Percentiles rank a stretch among this genome's conserved stretches.
These are phyloP conservation scores for Anolis carolinensis DNA, from an alignment of 2,113 vertebrate genomes.

Conservation along the genomic window DNA sequence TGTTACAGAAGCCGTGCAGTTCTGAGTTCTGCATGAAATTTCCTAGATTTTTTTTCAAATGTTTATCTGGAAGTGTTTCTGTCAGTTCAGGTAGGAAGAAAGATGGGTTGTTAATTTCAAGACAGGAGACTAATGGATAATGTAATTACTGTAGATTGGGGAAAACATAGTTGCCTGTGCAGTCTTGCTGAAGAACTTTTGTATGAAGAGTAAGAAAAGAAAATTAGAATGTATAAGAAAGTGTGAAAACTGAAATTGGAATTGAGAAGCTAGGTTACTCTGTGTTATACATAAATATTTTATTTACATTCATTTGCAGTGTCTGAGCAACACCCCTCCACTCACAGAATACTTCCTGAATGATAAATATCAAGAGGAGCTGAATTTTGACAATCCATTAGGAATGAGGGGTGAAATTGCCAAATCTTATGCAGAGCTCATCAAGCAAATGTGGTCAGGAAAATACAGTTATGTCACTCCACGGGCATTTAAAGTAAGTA, in stretches of 20 bases:
- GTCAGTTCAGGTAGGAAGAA: background rate
- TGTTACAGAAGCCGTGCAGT: too few relatives aligned
- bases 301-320: conserved; percentile 77
- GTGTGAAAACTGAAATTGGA: background rate
- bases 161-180: background rate
- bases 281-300: background rate
- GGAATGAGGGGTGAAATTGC: conserved; percentile 99
- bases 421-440: conserved; percentile 92
- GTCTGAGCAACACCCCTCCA: conserved; percentile 96
- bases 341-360: conserved; percentile 97
- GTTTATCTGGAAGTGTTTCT: background rate
- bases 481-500: conserved; percentile 94
- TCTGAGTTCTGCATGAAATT: too few relatives aligned
- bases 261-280: background rate
- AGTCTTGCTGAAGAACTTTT: background rate
- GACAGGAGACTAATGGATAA: background rate
- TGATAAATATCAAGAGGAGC: conserved; percentile 93
- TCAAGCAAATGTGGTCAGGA: conserved; percentile 97
- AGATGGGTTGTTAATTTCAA: too few relatives aligned
- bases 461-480: conserved; percentile 97
- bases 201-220: background rate
- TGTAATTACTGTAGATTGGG: background rate
- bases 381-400: conserved; percentile 97
- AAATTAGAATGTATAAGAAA: background rate
- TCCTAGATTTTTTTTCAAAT: too few relatives aligned